A percentile compares a stretch with the other conserved stretches of the same genome.
Evolutionary conservation across 2,113 vertebrate species (phyloP).

Genomic region (Phylloscopus trochiloides): DNA sequence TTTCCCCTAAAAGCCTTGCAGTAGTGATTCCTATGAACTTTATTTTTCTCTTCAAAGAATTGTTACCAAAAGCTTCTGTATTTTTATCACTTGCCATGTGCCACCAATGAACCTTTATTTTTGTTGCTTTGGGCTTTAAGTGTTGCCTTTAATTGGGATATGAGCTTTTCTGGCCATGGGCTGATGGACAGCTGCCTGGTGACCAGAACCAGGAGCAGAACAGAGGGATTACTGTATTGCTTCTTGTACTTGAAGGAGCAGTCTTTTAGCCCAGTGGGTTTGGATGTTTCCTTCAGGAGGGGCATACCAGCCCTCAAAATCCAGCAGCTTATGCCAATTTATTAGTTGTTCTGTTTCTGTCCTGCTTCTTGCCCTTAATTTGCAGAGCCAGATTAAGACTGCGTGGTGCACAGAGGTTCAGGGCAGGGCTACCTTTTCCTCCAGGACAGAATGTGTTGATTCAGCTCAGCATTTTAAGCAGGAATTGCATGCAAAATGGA

Average conservation of each 20-base stretch:
- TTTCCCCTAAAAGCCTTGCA: neutral
- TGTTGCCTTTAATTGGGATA: neutral
- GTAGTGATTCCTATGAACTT: neutral
- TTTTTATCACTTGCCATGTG: neutral
- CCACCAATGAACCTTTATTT: neutral
- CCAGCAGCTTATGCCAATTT: neutral
- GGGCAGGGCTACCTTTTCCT: neutral
- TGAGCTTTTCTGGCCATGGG: neutral
- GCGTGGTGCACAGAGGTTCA: neutral
- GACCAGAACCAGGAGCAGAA: neutral
- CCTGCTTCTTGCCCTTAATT: neutral
- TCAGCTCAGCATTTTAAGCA: neutral
- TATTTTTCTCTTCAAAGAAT: neutral
- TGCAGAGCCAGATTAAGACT: neutral
- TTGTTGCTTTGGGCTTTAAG: neutral
- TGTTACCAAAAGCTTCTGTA: neutral
- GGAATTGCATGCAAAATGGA: neutral
- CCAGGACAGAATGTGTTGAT: neutral
- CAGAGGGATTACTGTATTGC: neutral
- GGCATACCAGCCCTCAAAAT: neutral
- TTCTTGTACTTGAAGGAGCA: neutral
- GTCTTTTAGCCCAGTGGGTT: neutral
- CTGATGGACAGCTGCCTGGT: neutral
- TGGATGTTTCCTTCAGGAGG: neutral
- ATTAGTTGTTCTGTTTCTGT: neutral